Evolutionary conservation across 2,797 vertebrate genomes (phyloP).

Genomic region (Pipistrellus nathusii): DNA sequence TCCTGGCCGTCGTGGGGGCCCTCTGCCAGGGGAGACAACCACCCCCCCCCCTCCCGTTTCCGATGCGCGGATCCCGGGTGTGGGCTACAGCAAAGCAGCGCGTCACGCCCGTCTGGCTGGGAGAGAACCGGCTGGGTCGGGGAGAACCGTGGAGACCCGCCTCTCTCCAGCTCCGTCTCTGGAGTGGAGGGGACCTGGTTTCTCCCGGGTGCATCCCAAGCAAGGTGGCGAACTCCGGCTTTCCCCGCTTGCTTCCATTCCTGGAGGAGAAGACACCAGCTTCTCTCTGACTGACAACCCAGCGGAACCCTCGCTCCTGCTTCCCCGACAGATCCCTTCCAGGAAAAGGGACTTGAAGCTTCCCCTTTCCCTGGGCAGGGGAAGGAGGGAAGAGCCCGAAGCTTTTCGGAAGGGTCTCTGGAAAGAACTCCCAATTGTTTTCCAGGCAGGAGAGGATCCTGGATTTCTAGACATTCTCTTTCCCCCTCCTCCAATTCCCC

Average conservation of each 20-base stretch:
- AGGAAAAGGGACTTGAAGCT: neutral
- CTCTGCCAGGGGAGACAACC: neutral
- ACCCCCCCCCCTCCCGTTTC: neutral
- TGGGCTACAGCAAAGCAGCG: neutral
- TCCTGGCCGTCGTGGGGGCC: constrained; percentile 27
- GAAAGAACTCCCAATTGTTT: neutral
- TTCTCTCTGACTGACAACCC: neutral
- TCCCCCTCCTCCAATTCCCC: too few species aligned
- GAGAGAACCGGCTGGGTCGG: neutral
- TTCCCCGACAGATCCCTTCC: neutral
- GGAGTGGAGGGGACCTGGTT: neutral
- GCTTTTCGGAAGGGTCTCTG: neutral
- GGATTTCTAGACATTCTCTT: neutral
- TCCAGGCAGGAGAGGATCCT: neutral
- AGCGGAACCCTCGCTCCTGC: neutral
- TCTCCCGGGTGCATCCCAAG: neutral
- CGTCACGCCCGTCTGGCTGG: neutral
- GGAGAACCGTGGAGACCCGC: neutral
- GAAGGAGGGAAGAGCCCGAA: neutral
- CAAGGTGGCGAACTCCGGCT: neutral
- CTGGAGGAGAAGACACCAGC: neutral
- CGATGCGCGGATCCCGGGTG: neutral
- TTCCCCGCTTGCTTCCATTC: neutral
- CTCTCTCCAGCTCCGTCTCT: neutral
- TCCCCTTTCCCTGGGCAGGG: neutral